Base-by-base conservation (phyloP, 1,140 invertebrate species). In the Liolophura sinensis region DNA sequence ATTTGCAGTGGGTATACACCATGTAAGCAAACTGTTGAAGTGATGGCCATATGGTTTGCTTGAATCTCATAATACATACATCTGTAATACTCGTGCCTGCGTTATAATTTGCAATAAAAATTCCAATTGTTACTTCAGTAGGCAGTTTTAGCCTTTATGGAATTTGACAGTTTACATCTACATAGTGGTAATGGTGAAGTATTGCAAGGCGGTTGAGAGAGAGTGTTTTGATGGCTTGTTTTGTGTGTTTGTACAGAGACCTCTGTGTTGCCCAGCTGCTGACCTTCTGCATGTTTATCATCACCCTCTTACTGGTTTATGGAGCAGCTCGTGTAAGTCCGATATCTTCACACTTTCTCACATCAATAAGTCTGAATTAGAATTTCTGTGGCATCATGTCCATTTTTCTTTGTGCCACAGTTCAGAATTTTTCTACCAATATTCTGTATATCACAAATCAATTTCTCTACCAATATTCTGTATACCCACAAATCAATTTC, bases 271-370 rank as follows among this genome's bases (percentile, higher is more conserved):
- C 89, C 67, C 89, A 91, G 55, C 86, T 92, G 74, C 88, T 93
- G 65, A 92, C 91, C 67, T 87, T 93, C 62, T 92, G 91, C 79
- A 92, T 91, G 60, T 87, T 93, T 77, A 87, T 89, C 40, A 92
- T 93, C 58, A 92, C 92, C 6, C 80, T 93, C 48, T 87, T 93
- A 82, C 88, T 95, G 87, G 89, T 94, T 27, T 94, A 93, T 84
- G 93, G 92, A 65, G 90, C 92, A 9, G 87, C 92, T 20, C 75
- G 70, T 71, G 82, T 83, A 70, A 69, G 70, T 71, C n/a, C 15
- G 18, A 0, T 22, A 14, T 18, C n/a, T 47, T 48, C n/a, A 24
- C n/a, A 24, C 11, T 40, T 20, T 49, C 60, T 24, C 24, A 14
- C 31, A 20, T 46, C 18, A 49, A 15, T 51, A 18, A n/a, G 14